phyloP scores from a whole-genome alignment of 2,113 vertebrate genomes.

The Oxyura jamaicensis region DNA sequence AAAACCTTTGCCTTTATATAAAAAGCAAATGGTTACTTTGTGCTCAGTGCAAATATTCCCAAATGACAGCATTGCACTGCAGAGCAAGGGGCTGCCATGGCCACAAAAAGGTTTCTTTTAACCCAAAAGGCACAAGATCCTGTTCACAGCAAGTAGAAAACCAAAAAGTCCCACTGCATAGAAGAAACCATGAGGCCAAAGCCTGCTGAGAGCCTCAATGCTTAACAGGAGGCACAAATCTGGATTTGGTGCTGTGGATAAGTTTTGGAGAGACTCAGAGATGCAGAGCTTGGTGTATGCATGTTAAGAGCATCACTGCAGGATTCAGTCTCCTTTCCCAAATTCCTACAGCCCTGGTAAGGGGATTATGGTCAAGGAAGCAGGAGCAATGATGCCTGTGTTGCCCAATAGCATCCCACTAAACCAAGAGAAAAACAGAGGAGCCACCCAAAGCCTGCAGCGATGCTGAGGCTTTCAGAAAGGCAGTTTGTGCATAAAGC shows the following conservation, averaged over 20 bases:
- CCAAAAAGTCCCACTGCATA: too few relatives aligned
- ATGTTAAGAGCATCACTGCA: neutral
- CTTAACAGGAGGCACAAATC: neutral
- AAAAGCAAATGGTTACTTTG: constrained; percentile 5
- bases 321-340: neutral
- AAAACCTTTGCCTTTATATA: neutral
- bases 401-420: neutral
- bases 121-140: neutral
- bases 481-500: neutral
- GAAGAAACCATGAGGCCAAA: neutral
- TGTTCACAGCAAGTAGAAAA: neutral
- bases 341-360: neutral
- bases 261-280: neutral
- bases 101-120: neutral
- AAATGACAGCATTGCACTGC: fast-evolving
- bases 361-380: neutral
- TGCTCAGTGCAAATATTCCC: neutral
- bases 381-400: neutral
- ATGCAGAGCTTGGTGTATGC: neutral
- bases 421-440: neutral
- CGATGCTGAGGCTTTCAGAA: neutral
- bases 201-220: neutral
- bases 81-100: fast-evolving
- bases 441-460: neutral
- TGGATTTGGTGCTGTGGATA: neutral